A percentile compares a stretch with the other conserved stretches of the same genome.
These are phyloP conservation scores for Venustaconcha ellipsiformis DNA, from an alignment of 1,140 invertebrate genomes.

Conservation along the genomic window DNA sequence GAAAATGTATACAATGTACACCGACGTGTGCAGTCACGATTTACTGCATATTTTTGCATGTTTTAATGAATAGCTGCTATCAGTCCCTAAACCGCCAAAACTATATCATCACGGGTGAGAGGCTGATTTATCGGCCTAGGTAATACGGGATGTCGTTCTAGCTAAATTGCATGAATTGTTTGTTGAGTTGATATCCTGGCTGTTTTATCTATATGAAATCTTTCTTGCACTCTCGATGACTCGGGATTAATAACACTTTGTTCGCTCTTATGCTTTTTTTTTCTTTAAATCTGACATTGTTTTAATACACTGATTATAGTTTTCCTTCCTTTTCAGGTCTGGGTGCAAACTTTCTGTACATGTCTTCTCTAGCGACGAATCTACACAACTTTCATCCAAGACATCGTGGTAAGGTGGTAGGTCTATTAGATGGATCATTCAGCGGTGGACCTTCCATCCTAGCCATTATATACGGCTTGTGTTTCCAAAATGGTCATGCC, in stretches of 20 bases:
- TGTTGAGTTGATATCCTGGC: not conserved
- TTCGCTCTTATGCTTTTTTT: not conserved
- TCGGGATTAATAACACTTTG: not conserved
- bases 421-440: constrained; percentile 13
- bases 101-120: too few species aligned
- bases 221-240: not conserved
- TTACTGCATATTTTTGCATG: too few species aligned
- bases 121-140: too few species aligned
- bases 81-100: too few species aligned
- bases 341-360: constrained; percentile 7
- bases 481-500: constrained; percentile 12
- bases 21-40: too few species aligned
- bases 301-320: not conserved
- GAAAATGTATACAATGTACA: too few species aligned
- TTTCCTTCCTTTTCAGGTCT: not conserved
- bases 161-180: too few species aligned
- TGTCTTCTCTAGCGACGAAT: constrained; percentile 7
- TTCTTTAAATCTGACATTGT: too few species aligned
- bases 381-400: constrained; percentile 8
- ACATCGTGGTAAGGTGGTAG: constrained; percentile 7
- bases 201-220: not conserved
- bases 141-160: not conserved
- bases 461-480: constrained; percentile 8
- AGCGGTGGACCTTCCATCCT: constrained; percentile 6
- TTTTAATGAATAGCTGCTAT: too few species aligned